These are phyloP conservation scores for Erannis defoliaria DNA, from an alignment of 2,888 invertebrate species.

Conservation along the genomic window DNA sequence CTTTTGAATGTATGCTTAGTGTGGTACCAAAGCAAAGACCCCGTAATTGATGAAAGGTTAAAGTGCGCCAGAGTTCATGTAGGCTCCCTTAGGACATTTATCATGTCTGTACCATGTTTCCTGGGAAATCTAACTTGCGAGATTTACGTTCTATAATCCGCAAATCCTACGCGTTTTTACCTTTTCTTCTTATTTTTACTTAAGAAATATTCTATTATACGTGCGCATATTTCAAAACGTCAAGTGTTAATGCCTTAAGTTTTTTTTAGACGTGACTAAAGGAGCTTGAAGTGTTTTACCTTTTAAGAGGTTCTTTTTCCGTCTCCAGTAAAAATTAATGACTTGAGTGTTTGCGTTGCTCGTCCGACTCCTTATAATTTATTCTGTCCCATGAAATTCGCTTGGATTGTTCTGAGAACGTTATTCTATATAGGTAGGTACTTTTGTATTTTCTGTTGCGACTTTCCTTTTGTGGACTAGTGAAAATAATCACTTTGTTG, in stretches of 20 bases:
- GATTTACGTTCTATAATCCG: slow-evolving; percentile 24
- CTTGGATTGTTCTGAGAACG: slow-evolving; percentile 5
- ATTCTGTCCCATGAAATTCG: slow-evolving; percentile 44
- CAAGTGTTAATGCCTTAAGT: slow-evolving; percentile 7
- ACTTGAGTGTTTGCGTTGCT: slow-evolving; percentile 23
- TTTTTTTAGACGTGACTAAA: slow-evolving; percentile 1
- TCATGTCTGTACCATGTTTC: slow-evolving; percentile 25
- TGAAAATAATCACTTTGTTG: not conserved
- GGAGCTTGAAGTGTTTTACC: slow-evolving; percentile 13
- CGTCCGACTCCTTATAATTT: slow-evolving; percentile 39
- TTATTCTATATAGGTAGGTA: slow-evolving; percentile 5
- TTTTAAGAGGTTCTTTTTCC: slow-evolving; percentile 15
- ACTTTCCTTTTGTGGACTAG: not conserved
- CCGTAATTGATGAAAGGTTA: slow-evolving; percentile 17
- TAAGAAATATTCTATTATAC: slow-evolving; percentile 10
- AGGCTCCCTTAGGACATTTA: slow-evolving; percentile 21
- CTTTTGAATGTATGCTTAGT: no score
- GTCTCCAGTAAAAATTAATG: slow-evolving; percentile 27
- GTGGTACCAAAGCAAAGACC: slow-evolving; percentile 4
- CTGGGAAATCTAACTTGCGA: slow-evolving; percentile 13
- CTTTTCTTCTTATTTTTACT: slow-evolving; percentile 8
- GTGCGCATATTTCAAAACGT: slow-evolving; percentile 7
- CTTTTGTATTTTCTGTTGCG: slow-evolving; percentile 10
- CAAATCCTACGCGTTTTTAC: slow-evolving; percentile 20
- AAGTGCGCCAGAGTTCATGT: slow-evolving; percentile 24